Conservation (phyloP, 2,888 invertebrate species). For the Gryllus longicercus region DNA sequence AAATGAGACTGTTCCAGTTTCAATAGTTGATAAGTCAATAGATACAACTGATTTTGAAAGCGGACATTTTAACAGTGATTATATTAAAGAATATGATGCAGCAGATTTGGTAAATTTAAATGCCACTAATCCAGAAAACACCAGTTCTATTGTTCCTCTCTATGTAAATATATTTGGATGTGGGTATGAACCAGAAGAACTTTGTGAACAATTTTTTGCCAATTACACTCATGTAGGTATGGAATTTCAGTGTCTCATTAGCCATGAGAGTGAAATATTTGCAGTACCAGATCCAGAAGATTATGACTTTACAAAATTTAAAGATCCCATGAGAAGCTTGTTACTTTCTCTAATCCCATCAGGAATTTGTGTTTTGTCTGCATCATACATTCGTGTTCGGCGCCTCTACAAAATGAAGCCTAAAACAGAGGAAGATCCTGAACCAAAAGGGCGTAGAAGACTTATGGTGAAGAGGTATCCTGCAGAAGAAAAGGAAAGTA, state of each 20-base stretch:
- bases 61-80: neutral
- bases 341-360: conserved; percentile 34
- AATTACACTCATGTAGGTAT: conserved; percentile 32
- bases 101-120: neutral
- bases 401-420: conserved; percentile 31
- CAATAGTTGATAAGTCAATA: too few relatives aligned
- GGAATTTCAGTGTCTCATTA: conserved; percentile 36
- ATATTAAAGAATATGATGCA: neutral
- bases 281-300: conserved; percentile 34
- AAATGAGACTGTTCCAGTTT: too few relatives aligned
- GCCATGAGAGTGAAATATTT: conserved; percentile 30
- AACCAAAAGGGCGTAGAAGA: conserved; percentile 23
- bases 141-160: conserved; percentile 28
- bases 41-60: neutral
- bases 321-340: conserved; percentile 22
- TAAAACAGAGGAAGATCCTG: conserved; percentile 24
- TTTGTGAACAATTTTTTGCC: conserved; percentile 36
- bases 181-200: conserved; percentile 37
- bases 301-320: conserved; percentile 26
- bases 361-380: conserved; percentile 30
- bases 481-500: conserved; percentile 28
- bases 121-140: neutral
- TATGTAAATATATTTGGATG: conserved; percentile 37
- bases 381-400: conserved; percentile 30
- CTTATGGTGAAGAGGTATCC: conserved; percentile 22